Conservation (phyloP, 2,113 vertebrate genomes). For the Oryctolagus cuniculus region DNA sequence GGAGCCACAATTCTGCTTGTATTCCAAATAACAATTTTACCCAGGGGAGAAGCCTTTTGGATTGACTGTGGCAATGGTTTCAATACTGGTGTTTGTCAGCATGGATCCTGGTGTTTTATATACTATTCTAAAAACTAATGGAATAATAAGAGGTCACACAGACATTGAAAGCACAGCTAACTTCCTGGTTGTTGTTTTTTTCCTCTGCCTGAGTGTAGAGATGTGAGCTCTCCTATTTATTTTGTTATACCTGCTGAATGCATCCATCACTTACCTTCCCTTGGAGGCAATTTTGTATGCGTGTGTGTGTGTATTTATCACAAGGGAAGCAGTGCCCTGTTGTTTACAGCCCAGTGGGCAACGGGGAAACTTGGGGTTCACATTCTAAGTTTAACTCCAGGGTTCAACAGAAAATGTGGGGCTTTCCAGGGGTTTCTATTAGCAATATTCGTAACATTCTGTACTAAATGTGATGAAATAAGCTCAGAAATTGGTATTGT, state of each 20-base stretch:
- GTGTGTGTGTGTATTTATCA: slow-evolving; percentile 7
- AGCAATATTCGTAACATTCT: not conserved
- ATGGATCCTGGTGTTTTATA: slow-evolving; percentile 53
- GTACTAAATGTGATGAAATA: not conserved
- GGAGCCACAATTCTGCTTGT: slow-evolving; percentile 71
- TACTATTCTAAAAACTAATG: slow-evolving; percentile 66
- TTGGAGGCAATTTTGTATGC: not conserved
- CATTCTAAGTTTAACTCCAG: not conserved
- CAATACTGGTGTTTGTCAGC: slow-evolving; percentile 69
- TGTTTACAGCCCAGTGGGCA: not conserved
- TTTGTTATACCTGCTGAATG: slow-evolving; percentile 48
- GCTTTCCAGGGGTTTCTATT: not conserved
- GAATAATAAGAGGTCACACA: slow-evolving; percentile 76
- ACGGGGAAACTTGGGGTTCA: not conserved
- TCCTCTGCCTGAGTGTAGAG: not conserved
- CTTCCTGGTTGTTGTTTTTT: not conserved
- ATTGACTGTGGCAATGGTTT: slow-evolving; percentile 66
- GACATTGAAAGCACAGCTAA: slow-evolving; percentile 49
- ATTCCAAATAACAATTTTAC: slow-evolving; percentile 74
- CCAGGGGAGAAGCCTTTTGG: slow-evolving; percentile 61
- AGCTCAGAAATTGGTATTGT: not conserved
- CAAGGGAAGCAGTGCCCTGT: not conserved
- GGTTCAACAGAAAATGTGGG: not conserved
- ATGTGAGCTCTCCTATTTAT: slow-evolving; percentile 16
- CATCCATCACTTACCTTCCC: slow-evolving; percentile 12